Percentiles rank a stretch among this genome's conserved stretches.
phyloP scores from a whole-genome alignment of 2,797 vertebrate species.

The Leptodactylus fallax region DNA sequence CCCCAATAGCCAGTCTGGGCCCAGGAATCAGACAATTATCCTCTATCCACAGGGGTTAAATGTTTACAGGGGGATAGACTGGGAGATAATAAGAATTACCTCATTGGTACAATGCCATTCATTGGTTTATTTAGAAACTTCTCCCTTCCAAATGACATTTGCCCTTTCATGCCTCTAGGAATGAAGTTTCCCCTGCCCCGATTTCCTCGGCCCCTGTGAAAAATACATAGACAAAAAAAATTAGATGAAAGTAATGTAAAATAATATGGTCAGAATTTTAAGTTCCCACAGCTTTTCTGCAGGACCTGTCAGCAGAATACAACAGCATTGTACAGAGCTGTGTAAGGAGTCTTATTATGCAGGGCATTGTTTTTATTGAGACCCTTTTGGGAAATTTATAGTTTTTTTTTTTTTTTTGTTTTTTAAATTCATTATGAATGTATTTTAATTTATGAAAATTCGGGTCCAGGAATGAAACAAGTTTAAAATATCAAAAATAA shows the following conservation, averaged over 20 bases:
- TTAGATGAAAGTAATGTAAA: neutral
- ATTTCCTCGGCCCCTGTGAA: constrained; percentile 42
- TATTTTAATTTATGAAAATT: too few species aligned
- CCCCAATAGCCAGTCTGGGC: too few species aligned
- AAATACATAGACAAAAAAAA: neutral
- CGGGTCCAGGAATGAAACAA: too few species aligned
- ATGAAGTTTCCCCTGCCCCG: constrained; percentile 41
- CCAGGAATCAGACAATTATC: too few species aligned
- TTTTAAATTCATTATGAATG: too few species aligned
- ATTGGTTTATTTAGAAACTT: constrained; percentile 50
- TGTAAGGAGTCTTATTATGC: too few species aligned
- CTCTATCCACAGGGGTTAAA: too few species aligned
- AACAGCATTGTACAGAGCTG: neutral
- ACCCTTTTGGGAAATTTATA: too few species aligned
- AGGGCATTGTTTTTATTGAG: too few species aligned
- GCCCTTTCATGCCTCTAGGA: constrained; percentile 51
- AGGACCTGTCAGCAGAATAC: neutral
- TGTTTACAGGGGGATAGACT: too few species aligned
- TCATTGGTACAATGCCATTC: constrained; percentile 51
- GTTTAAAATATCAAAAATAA: too few species aligned
- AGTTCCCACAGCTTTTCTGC: neutral
- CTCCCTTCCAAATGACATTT: constrained; percentile 17
- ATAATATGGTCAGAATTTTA: neutral
- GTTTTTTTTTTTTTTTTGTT: too few species aligned
- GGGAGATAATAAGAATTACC: neutral